Base-by-base conservation (phyloP, 2,797 vertebrate genomes). In the Sebastes itinus region DNA sequence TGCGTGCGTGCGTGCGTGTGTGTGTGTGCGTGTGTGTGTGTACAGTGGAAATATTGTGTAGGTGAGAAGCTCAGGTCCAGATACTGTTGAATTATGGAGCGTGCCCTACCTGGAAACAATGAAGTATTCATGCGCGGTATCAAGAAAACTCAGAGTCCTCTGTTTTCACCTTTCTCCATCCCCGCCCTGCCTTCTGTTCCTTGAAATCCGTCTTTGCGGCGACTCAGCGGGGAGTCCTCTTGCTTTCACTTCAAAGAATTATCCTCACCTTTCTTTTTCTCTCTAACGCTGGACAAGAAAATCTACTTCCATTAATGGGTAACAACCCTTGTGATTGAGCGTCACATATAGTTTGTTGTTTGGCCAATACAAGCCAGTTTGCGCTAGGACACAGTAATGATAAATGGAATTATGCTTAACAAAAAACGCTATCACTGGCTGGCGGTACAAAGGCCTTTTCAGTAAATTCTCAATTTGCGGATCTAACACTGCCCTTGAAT, bases 401-500 rank as follows among this genome's bases (percentile, higher is more conserved):
- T 86, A 87, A 91, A 90, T 92, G 72, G 77, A 87, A 91, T 93
- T 85, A 90, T 80, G 64, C 42, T 63, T 77, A 92, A 91, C 81
- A 84, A 83, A 61, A 90, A 92, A 83, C 20, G 2, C 86, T 64
- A 90, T 91, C 80, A 80, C 69, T 70, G 71, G 72, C 42, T 75
- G 72, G 72, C 18, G 72, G 49, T 77, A 77, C 82, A 80, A 89
- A 87, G 76, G 81, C 78, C 80, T 83, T 52, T 87, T 87, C 72
- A 89, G 85, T 82, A 89, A 89, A 87, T 89, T 92, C 85, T 86
- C 86, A 88, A 87, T 92, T 91, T 88, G 69, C 81, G 70, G 81
- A 86, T 89, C 83, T 85, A 87, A 89, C 86, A 63, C 77, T 92
- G 92, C 88, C 93, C 94, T 94, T 95, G 93, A 90, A 95, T 92